These are phyloP conservation scores for Anastatus disparis DNA, from an alignment of 1,140 invertebrate genomes.

Conservation along the genomic window DNA sequence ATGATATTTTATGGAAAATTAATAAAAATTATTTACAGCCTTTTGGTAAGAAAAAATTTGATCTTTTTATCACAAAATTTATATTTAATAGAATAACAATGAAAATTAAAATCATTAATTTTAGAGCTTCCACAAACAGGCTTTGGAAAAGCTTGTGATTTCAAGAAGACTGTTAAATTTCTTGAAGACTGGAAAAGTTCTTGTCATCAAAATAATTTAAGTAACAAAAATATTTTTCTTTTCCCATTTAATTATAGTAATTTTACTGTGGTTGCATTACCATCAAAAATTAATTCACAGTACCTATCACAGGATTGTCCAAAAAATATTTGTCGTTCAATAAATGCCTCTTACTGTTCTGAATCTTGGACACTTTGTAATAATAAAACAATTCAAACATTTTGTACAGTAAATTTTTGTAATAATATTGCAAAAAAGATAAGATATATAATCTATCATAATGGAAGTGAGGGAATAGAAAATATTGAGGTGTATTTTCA, in stretches of 20 bases:
- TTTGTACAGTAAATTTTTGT: constrained; percentile 54
- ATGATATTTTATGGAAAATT: constrained; percentile 57
- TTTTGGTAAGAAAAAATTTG: constrained; percentile 51
- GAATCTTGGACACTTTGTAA: constrained; percentile 54
- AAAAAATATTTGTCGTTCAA: constrained; percentile 64
- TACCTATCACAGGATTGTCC: constrained; percentile 64
- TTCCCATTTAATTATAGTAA: constrained; percentile 57
- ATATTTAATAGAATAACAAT: not conserved
- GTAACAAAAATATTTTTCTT: constrained; percentile 56
- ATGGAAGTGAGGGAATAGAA: constrained; percentile 69
- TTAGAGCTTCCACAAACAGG: constrained; percentile 63
- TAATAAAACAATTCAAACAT: constrained; percentile 41
- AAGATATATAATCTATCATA: constrained; percentile 68
- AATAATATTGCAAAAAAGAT: constrained; percentile 66
- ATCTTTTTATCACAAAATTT: constrained; percentile 15
- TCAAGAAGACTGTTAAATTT: constrained; percentile 61
- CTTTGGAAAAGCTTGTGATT: constrained; percentile 59
- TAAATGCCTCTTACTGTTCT: constrained; percentile 62
- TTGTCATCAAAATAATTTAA: constrained; percentile 62
- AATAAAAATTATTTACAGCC: constrained; percentile 52
- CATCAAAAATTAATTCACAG: constrained; percentile 52
- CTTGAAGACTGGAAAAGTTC: constrained; percentile 60
- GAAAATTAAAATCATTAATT: constrained; percentile 41
- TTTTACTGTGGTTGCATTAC: constrained; percentile 57
- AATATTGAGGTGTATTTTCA: constrained; percentile 61